Conservation (phyloP, 2,797 vertebrate genomes). For the Takifugu ocellatus region DNA sequence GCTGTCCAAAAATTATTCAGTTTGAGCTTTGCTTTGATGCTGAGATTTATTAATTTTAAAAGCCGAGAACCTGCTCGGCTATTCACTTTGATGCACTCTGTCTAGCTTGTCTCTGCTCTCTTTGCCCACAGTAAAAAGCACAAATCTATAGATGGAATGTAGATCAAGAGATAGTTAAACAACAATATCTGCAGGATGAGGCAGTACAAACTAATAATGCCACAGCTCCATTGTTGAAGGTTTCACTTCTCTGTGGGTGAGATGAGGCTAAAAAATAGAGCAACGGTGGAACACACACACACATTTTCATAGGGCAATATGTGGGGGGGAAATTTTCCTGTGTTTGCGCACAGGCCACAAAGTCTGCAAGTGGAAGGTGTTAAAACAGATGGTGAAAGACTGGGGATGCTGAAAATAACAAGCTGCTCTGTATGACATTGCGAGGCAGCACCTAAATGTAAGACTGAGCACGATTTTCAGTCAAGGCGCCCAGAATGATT, state of each 20-base stretch:
- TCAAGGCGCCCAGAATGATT: constrained; percentile 21
- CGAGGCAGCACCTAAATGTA: constrained; percentile 17
- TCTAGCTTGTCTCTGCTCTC: constrained; percentile 21
- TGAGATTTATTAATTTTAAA: constrained; percentile 24
- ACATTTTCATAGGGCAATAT: too few species aligned
- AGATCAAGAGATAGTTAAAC: constrained; percentile 3
- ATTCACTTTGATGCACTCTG: constrained; percentile 25
- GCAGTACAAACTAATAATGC: constrained; percentile 5
- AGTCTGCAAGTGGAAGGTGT: not conserved
- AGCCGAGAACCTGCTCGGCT: constrained; percentile 16
- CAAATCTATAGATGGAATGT: not conserved
- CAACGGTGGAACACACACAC: too few species aligned
- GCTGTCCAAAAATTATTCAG: constrained; percentile 5
- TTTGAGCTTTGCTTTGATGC: constrained; percentile 33
- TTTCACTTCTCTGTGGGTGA: too few species aligned
- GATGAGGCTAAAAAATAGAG: too few species aligned
- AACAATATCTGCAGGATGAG: constrained; percentile 14
- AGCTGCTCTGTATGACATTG: constrained; percentile 11
- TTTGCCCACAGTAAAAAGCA: not conserved
- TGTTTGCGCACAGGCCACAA: not conserved
- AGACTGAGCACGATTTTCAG: not conserved
- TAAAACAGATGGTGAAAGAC: constrained; percentile 3
- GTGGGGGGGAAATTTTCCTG: too few species aligned
- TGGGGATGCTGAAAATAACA: constrained; percentile 12
- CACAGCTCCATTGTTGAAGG: not conserved